Evolutionary conservation across 2,888 invertebrate genomes (phyloP).

Genomic region (Scaptomyza reducta): DNA sequence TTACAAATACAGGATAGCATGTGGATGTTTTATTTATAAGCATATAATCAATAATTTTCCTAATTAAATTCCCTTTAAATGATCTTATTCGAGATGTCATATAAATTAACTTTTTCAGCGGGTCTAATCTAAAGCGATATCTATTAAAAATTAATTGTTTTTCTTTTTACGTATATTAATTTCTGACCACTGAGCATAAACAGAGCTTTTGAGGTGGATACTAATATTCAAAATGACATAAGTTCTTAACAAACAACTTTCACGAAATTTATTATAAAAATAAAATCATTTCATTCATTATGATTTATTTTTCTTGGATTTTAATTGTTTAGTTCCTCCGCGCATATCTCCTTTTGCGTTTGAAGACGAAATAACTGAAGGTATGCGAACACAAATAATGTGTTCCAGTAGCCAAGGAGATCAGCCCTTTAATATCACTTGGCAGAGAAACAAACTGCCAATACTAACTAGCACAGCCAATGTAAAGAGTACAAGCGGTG

Average conservation of each 20-base stretch:
- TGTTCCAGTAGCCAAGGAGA: constrained; percentile 86
- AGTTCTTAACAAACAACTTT: background rate
- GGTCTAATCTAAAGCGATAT: background rate
- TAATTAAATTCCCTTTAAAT: too few species aligned
- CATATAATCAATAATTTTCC: too few species aligned
- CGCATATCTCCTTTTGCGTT: constrained; percentile 93
- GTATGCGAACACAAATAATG: constrained; percentile 90
- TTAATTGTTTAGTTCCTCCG: constrained; percentile 87
- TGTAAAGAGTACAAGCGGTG: constrained; percentile 58
- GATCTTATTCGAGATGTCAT: background rate
- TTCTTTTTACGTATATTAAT: background rate
- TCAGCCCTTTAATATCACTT: constrained; percentile 86
- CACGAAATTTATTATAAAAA: background rate
- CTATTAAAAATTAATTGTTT: background rate
- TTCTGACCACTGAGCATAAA: background rate
- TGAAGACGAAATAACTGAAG: constrained; percentile 91
- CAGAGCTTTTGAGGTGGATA: background rate
- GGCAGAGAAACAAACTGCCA: constrained; percentile 85
- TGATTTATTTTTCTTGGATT: constrained; percentile 25
- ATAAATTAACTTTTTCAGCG: background rate
- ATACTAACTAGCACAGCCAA: constrained; percentile 74
- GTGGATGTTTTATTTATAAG: too few species aligned
- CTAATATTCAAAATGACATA: too few species aligned
- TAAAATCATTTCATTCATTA: constrained; percentile 12
- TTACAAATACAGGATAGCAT: background rate